Conservation (phyloP, 2,113 vertebrate species). For the Dasypus novemcinctus region DNA sequence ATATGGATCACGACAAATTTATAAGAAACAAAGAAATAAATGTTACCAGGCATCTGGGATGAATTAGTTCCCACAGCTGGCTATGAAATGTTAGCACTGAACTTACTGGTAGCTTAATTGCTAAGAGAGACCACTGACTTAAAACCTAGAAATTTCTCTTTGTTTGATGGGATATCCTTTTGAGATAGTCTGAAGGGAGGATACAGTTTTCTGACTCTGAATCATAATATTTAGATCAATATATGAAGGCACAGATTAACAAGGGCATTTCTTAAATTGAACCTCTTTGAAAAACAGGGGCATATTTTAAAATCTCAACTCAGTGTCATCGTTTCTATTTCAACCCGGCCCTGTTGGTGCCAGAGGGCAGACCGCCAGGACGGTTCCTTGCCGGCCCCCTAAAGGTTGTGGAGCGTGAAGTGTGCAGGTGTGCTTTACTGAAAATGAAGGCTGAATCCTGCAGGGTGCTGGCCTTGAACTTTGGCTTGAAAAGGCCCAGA, state of each 20-base stretch:
- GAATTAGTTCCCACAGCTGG: neutral
- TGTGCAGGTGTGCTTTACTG: neutral
- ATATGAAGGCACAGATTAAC: neutral
- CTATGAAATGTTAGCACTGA: neutral
- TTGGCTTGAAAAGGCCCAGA: neutral
- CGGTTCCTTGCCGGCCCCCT: neutral
- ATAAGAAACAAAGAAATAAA: slow-evolving; percentile 16
- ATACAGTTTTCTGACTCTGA: neutral
- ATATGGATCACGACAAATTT: neutral
- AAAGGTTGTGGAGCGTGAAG: neutral
- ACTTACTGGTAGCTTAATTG: neutral
- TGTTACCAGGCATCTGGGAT: neutral
- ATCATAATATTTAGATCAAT: neutral
- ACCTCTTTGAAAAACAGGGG: neutral
- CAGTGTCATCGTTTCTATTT: neutral
- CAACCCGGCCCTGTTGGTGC: neutral
- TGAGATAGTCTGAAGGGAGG: neutral
- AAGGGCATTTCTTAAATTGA: neutral
- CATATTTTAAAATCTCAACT: neutral
- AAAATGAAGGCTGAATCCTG: neutral
- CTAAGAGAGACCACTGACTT: neutral
- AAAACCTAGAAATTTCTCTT: neutral
- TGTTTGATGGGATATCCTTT: neutral
- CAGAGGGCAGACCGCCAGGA: neutral
- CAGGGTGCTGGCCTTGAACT: neutral